These are phyloP conservation scores for Gisinianus flammeolus DNA, from an alignment of 2,888 invertebrate species.

Conservation along the genomic window DNA sequence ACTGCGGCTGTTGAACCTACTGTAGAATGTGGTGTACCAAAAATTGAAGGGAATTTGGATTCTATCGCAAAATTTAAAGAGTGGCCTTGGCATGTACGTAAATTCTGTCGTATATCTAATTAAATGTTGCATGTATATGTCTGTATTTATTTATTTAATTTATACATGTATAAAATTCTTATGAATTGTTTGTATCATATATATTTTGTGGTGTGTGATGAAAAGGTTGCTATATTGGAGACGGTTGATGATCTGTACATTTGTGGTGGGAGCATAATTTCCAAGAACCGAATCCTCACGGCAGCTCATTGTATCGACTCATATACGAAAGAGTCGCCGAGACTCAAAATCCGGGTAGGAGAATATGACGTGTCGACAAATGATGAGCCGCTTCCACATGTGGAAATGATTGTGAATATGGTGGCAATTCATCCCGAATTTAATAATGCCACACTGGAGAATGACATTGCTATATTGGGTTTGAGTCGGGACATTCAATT, in stretches of 20 bases:
- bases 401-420: constrained; percentile 59
- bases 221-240: constrained; percentile 62
- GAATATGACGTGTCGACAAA: constrained; percentile 63
- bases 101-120: background rate
- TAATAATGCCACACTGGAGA: constrained; percentile 61
- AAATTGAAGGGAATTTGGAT: constrained; percentile 59
- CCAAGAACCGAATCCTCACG: constrained; percentile 62
- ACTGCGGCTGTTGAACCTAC: too few relatives aligned
- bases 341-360: constrained; percentile 62
- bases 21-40: constrained; percentile 58
- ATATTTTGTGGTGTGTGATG: too few relatives aligned
- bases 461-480: constrained; percentile 62
- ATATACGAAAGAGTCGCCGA: constrained; percentile 40
- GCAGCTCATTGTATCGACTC: constrained; percentile 63
- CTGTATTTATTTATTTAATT: background rate
- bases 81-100: constrained; percentile 64
- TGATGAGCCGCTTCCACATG: constrained; percentile 61
- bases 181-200: too few relatives aligned
- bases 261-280: constrained; percentile 62
- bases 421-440: constrained; percentile 61
- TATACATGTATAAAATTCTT: too few relatives aligned
- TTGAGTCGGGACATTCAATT: constrained; percentile 59
- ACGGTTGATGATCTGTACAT: constrained; percentile 62
- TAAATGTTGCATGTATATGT: background rate
- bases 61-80: constrained; percentile 62